These are phyloP conservation scores for Xestia ashworthii DNA, from an alignment of 2,888 invertebrate genomes.

Conservation along the genomic window DNA sequence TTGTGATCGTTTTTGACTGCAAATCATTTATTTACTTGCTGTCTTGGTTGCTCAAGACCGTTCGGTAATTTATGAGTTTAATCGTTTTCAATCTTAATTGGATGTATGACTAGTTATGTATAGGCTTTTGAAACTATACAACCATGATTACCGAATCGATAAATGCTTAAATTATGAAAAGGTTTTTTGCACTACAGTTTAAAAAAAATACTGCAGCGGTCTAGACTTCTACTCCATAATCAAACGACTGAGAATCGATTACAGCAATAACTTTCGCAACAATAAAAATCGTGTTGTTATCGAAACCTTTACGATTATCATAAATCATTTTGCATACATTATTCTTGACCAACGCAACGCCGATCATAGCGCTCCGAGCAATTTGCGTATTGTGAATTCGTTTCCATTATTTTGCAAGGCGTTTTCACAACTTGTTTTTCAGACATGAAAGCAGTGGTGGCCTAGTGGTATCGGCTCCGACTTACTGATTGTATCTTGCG, in stretches of 20 bases:
- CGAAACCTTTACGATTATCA: conserved; percentile 53
- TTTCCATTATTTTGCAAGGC: conserved; percentile 56
- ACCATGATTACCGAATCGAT: conserved; percentile 12
- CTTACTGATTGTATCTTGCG: background rate
- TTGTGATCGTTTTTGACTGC: conserved; percentile 38
- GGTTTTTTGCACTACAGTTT: background rate
- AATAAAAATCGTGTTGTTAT: conserved; percentile 48
- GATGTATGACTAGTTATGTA: conserved; percentile 19
- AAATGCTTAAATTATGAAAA: conserved; percentile 5
- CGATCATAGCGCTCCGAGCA: conserved; percentile 48
- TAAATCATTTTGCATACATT: conserved; percentile 55
- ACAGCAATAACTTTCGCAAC: conserved; percentile 40
- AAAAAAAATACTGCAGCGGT: background rate
- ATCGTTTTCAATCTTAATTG: conserved; percentile 34
- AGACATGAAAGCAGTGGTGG: background rate
- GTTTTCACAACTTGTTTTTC: conserved; percentile 31
- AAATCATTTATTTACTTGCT: conserved; percentile 34
- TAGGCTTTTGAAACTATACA: background rate
- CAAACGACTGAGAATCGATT: conserved; percentile 23
- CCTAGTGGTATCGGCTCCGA: background rate
- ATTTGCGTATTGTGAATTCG: conserved; percentile 37
- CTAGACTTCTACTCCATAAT: background rate
- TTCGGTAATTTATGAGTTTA: conserved; percentile 33
- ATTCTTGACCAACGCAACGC: conserved; percentile 39
- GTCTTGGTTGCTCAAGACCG: conserved; percentile 33